Percentiles rank a stretch among this genome's conserved stretches.
These are phyloP conservation scores for Fukomys damarensis DNA, from an alignment of 2,113 vertebrate genomes.

Conservation along the genomic window DNA sequence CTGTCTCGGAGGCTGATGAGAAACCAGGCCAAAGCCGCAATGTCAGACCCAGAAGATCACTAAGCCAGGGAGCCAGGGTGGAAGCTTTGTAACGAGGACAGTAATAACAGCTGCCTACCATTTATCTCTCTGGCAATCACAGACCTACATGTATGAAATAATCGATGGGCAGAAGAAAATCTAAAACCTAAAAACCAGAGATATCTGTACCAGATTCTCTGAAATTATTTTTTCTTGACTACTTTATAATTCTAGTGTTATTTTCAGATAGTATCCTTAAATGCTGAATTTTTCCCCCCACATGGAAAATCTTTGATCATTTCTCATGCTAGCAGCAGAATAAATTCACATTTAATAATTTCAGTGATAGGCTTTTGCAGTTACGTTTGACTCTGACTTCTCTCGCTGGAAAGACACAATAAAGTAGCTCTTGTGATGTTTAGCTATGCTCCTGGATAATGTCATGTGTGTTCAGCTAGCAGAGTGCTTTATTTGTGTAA, in stretches of 20 bases:
- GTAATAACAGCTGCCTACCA: slow-evolving; percentile 35
- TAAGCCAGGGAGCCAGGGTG: slow-evolving; percentile 23
- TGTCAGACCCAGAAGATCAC: slow-evolving; percentile 66
- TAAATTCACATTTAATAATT: slow-evolving; percentile 61
- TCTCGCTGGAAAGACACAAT: slow-evolving; percentile 17
- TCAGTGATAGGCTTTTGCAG: slow-evolving; percentile 1
- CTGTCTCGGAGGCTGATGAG: slow-evolving; percentile 73
- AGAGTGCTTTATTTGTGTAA: slow-evolving; percentile 73
- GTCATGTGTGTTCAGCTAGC: slow-evolving; percentile 53
- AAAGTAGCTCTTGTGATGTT: slow-evolving; percentile 53
- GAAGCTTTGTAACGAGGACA: background rate
- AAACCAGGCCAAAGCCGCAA: slow-evolving; percentile 73
- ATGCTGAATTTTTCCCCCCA: background rate
- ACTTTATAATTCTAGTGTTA: slow-evolving; percentile 43
- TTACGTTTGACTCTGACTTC: slow-evolving; percentile 49
- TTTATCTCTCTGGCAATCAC: slow-evolving; percentile 67
- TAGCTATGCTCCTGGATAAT: slow-evolving; percentile 49
- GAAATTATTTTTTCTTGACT: background rate
- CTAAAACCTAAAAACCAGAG: slow-evolving; percentile 64
- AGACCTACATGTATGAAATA: slow-evolving; percentile 38
- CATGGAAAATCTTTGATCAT: slow-evolving; percentile 36
- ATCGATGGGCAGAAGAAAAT: slow-evolving; percentile 55
- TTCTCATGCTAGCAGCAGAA: slow-evolving; percentile 37
- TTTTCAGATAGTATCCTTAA: slow-evolving; percentile 51
- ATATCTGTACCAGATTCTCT: slow-evolving; percentile 2